Base-by-base conservation (phyloP, 1,140 invertebrate species). In the Rhopalosiphum maidis region DNA sequence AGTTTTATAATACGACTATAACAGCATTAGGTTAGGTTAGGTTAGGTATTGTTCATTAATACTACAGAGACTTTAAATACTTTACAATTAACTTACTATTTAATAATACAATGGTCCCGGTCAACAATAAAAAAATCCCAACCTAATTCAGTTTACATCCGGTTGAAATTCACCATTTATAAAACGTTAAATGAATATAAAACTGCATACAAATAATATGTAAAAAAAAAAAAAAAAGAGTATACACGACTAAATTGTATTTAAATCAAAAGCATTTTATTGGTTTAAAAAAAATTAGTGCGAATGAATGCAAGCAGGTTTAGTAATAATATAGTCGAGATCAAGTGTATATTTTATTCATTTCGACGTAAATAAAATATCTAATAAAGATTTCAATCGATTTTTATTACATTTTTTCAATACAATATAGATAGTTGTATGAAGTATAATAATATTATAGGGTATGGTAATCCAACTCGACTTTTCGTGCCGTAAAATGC, bases 1-100 rank as follows among this genome's bases (percentile, higher is more conserved):
- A 83, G n/a, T 37, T 83, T 35, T 83, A 82, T 83, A 83, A 25
- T 46, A 87, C 43, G 22, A 86, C 22, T 11, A 41, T 43, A 25
- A 43, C 9, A 86, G 43, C 83, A 35, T 25, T 86, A 86, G 23
- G 60, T 41, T 86, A 86, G 23, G 60, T 41, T 86, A 86, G 82
- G 82, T 23, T 77, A 77, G 60, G 60, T 77, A 77, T 48, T 46
- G 85, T 87, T 48, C 85, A 48, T n/a, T 46, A 48, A 87, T 87
- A 48, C 85, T n/a, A 48, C 43, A 48, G 43, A 87, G 85, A 87
- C 9, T 48, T 87, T 18, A n/a, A 48, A 48, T n/a, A 48, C 25
- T 87, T 87, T 87, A 35, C 43, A 87, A 87, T 87, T 87, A 87
- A 87, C 41, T n/a, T 48, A 37, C 18, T 83, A 83, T 37, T 83